Base-by-base conservation (phyloP, 2,888 invertebrate species). In the Hartigia nigra region DNA sequence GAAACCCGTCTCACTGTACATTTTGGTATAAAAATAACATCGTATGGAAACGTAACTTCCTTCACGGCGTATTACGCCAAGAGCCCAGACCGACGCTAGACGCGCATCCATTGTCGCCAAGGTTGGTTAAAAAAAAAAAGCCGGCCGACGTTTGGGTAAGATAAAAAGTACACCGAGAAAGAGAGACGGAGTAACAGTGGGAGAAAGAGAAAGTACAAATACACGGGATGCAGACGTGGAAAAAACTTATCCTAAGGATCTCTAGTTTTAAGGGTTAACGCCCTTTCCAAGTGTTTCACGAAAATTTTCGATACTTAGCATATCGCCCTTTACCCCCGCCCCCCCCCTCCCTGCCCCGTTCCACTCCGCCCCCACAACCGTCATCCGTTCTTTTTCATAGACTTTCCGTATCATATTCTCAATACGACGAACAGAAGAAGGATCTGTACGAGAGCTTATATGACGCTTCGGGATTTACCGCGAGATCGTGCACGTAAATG, bases 381-480 rank as follows among this genome's bases (percentile, higher is more conserved):
- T 9, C 34, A 55, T 23, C 2, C 23, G 37, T 37, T 12, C 4
- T 34, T 34, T 37, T 9, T 55, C 9, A 23, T 55, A 55, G 23
- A 23, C 23, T 55, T 9, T 0, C 0, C 55, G 9, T 55, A 55
- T 2, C 0, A 9, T 9, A 23, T 2, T 9, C 9, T 55, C 23
- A 23, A 55, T 23, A 55, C 55, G 1, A 81, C 77, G 80, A 80
- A 78, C 79, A 80, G 76, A 82, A 80, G 76, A 75, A 76, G 80
- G 81, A 79, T 31, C 36, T 23, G 31, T 31, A 74, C 75, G 79
- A 70, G 74, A 72, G 39, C 70, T 70, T 69, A 39, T 34, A 76
- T 74, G 74, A 74, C 77, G 70, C 39, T 32, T 55, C n/a, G 9
- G 37, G 77, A 74, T 31, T 75, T 37, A 55, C n/a, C 69, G 31